A percentile compares a stretch with the other conserved stretches of the same genome.
phyloP scores from a whole-genome alignment of 2,888 invertebrate species.

The Ptilodon capucinus region DNA sequence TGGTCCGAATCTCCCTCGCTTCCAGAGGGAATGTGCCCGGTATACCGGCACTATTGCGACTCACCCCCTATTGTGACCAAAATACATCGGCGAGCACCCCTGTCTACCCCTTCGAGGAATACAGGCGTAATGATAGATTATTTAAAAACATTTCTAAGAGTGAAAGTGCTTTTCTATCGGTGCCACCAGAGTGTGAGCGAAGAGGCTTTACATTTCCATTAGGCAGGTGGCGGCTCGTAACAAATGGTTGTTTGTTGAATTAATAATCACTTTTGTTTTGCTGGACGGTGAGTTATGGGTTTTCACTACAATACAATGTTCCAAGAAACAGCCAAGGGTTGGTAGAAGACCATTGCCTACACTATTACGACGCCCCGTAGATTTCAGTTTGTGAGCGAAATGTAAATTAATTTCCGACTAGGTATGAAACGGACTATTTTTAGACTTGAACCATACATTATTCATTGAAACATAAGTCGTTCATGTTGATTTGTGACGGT shows the following conservation, averaged over 20 bases:
- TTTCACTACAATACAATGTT: background rate
- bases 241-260: background rate
- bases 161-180: too few relatives aligned
- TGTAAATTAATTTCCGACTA: conserved; percentile 41
- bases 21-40: too few relatives aligned
- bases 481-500: background rate
- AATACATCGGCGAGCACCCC: too few relatives aligned
- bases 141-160: too few relatives aligned
- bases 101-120: too few relatives aligned
- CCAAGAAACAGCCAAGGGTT: background rate
- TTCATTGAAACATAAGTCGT: background rate
- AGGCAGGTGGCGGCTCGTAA: background rate
- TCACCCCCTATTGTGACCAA: too few relatives aligned
- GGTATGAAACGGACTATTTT: conserved; percentile 39
- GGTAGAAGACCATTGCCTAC: background rate
- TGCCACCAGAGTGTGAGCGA: too few relatives aligned
- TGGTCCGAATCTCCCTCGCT: too few relatives aligned
- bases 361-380: background rate
- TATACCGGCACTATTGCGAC: too few relatives aligned
- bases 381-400: conserved; percentile 20
- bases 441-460: conserved; percentile 10
- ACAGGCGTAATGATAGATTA: too few relatives aligned
- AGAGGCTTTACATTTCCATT: background rate
- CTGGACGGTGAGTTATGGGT: conserved; percentile 12
- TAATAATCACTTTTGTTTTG: conserved; percentile 21